phyloP scores from a whole-genome alignment of 2,888 invertebrate species.

The Laothoe populi region DNA sequence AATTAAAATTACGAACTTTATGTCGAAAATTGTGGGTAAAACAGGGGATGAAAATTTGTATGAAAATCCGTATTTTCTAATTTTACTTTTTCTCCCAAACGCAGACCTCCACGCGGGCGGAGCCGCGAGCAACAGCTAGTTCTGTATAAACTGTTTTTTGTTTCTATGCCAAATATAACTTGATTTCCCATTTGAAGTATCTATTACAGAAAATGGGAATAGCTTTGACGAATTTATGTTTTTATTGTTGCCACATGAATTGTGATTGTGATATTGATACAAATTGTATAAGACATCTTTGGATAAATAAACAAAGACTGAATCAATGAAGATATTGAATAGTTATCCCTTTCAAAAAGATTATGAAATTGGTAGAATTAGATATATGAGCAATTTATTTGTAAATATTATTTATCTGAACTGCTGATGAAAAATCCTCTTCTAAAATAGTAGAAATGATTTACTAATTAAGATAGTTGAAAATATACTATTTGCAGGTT shows the following conservation, averaged over 20 bases:
- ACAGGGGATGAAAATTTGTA: too few relatives aligned
- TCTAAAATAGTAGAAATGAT: too few relatives aligned
- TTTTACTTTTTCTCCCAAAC: too few relatives aligned
- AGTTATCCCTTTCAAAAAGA: background rate
- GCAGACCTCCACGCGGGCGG: too few relatives aligned
- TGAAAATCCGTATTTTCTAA: too few relatives aligned
- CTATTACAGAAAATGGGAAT: background rate
- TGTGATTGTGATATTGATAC: background rate
- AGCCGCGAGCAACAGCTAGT: too few relatives aligned
- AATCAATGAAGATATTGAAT: background rate
- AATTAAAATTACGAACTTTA: too few relatives aligned
- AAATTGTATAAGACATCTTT: background rate
- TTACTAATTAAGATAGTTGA: too few relatives aligned
- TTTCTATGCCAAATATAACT: background rate
- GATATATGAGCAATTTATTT: background rate
- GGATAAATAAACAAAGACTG: background rate
- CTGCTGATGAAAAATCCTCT: too few relatives aligned
- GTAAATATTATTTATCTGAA: too few relatives aligned
- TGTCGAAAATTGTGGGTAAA: too few relatives aligned
- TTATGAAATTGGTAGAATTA: background rate
- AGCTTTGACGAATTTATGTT: background rate
- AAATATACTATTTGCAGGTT: too few relatives aligned
- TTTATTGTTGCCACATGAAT: slow-evolving; percentile 11
- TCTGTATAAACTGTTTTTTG: background rate
- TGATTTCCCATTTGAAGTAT: background rate